Evolutionary conservation across 2,888 invertebrate genomes (phyloP).

Genomic region (Apotomis turbidana): DNA sequence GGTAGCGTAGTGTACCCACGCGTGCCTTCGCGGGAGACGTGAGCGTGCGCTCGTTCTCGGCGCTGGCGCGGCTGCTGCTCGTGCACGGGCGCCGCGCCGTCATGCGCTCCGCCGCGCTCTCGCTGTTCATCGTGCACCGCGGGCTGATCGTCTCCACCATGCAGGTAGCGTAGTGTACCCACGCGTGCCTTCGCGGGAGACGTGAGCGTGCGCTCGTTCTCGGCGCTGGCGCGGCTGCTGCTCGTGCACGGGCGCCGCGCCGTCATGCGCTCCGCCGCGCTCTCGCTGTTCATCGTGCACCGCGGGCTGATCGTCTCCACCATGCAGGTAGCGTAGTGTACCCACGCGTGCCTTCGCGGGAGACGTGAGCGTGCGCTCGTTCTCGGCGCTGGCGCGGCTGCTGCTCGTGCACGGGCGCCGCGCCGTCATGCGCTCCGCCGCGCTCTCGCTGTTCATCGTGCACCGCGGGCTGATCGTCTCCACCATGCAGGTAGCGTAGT

Average conservation of each 20-base stretch:
- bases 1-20: slow-evolving; percentile 51
- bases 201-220: slow-evolving; percentile 96
- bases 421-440: slow-evolving; percentile 97
- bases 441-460: slow-evolving; percentile 98
- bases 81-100: slow-evolving; percentile 97
- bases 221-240: slow-evolving; percentile 91
- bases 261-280: slow-evolving; percentile 97
- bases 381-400: slow-evolving; percentile 92
- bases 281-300: slow-evolving; percentile 99
- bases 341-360: slow-evolving; percentile 92
- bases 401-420: slow-evolving; percentile 96
- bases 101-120: slow-evolving; percentile 97
- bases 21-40: slow-evolving; percentile 98
- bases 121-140: slow-evolving; percentile 99
- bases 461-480: slow-evolving; percentile 99
- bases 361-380: slow-evolving; percentile 98
- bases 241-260: slow-evolving; percentile 96
- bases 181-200: slow-evolving; percentile 96
- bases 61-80: slow-evolving; percentile 91
- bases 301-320: slow-evolving; percentile 99
- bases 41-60: slow-evolving; percentile 95
- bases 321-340: slow-evolving; percentile 85
- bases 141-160: slow-evolving; percentile 99
- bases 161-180: slow-evolving; percentile 75
- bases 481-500: slow-evolving; percentile 88